Evolutionary conservation across 2,888 invertebrate species (phyloP), one percentile per base, ranked within the genome.

Genomic region (Apamea sordens): DNA sequence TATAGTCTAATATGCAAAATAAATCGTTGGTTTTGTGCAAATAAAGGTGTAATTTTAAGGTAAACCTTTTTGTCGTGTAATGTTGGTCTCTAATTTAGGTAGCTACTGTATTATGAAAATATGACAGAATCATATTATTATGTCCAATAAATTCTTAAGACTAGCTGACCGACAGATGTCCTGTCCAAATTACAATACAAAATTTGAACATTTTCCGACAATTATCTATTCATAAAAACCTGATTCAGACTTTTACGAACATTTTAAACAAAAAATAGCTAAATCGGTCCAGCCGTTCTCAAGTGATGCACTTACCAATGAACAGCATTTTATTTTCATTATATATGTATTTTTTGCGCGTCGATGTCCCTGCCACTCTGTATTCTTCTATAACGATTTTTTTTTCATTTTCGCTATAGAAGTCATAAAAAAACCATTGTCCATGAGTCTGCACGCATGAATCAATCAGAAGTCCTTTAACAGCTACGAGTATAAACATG

Each of bases 1-100:
- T 36, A 59, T 8, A n/a, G n/a, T 79, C 8, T 47, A 36, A 24
- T 44, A 80, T 68, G 56, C 28, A 70, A 80, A 59, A 59, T 59
- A 15, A 44, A 64, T 32, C 10, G 32, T 53, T 79, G n/a, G 28
- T 8, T 68, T 76, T 56, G 41, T 63, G 44, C 44, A 56, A 68
- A 11, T 47, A 18, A 36, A 70, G 36, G n/a, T 59, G 32, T 36
- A 69, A 69, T 77, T 80, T 70, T 69, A 69, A 68, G 32, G 28
- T 70, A 36, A 80, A 56, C 50, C 15, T 18, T 59, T 47, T 47
- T 63, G 24, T 24, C 41, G 18, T 64, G 2, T 67, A 32, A 28
- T n/a, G 11, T 8, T 65, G 8, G 11, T 56, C 11, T 36, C 24
- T 47, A 36, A 47, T 47, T n/a, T 32, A 10, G 8, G 10, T 36